phyloP scores from a whole-genome alignment of 2,888 invertebrate genomes.

The Thecocarcelia acutangulata region DNA sequence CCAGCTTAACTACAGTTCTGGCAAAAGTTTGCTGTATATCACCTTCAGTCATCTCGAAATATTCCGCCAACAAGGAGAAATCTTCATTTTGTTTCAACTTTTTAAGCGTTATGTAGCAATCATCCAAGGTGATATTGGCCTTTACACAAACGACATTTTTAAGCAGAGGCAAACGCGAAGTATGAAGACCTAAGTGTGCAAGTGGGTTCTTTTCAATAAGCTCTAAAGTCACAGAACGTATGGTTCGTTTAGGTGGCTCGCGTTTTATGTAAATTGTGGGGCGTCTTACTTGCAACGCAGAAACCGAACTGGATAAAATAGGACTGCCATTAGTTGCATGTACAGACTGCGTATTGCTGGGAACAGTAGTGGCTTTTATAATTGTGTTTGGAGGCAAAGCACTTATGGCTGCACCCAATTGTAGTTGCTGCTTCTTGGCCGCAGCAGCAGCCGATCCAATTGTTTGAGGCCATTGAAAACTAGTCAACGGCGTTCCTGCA shows the following conservation, averaged over 20 bases:
- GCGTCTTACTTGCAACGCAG: constrained; percentile 71
- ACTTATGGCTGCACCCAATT: constrained; percentile 75
- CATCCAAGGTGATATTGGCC: constrained; percentile 76
- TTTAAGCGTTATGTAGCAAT: constrained; percentile 78
- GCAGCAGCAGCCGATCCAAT: constrained; percentile 63
- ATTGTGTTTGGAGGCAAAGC: constrained; percentile 78
- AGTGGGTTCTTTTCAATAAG: constrained; percentile 78
- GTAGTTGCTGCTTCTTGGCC: constrained; percentile 69
- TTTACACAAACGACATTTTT: constrained; percentile 78
- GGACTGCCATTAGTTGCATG: constrained; percentile 72
- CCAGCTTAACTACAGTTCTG: constrained; percentile 75
- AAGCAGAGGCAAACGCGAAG: constrained; percentile 75
- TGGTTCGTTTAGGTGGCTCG: constrained; percentile 77
- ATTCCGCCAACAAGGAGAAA: constrained; percentile 77
- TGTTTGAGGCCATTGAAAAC: constrained; percentile 72
- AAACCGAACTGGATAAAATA: constrained; percentile 43
- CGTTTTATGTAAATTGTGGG: constrained; percentile 79
- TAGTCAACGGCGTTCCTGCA: constrained; percentile 72
- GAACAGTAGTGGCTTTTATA: constrained; percentile 75
- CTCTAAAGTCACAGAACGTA: constrained; percentile 77
- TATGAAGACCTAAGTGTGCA: constrained; percentile 76
- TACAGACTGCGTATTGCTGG: constrained; percentile 18
- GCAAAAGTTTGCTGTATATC: constrained; percentile 78
- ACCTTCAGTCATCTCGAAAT: constrained; percentile 77
- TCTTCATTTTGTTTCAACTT: constrained; percentile 80